Conservation (phyloP, 1,140 invertebrate genomes). For the Musca vetustissima region DNA sequence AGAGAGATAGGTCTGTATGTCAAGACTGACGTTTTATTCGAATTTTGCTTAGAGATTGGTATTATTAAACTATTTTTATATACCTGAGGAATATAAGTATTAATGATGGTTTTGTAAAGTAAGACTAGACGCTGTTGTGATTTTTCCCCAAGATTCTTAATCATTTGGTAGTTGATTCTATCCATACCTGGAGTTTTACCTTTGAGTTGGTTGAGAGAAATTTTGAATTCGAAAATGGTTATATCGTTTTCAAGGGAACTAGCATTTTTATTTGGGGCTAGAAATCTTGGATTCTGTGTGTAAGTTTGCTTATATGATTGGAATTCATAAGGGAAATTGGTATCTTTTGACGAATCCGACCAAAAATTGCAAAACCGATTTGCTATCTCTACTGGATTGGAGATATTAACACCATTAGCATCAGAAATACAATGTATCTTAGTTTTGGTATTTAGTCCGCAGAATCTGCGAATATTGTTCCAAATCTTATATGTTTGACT, state of each 20-base stretch:
- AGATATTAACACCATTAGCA: not conserved
- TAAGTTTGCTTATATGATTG: not conserved
- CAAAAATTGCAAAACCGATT: slow-evolving; percentile 19
- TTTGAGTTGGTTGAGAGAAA: not conserved
- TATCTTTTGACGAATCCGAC: slow-evolving; percentile 9
- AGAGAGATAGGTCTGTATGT: slow-evolving; percentile 31
- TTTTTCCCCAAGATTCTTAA: slow-evolving; percentile 10
- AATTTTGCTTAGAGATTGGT: slow-evolving; percentile 28
- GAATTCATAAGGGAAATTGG: not conserved
- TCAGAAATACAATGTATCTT: slow-evolving; percentile 10
- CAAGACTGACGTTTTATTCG: slow-evolving; percentile 17
- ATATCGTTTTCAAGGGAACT: not conserved
- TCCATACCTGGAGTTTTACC: slow-evolving; percentile 22
- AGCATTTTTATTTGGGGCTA: not conserved
- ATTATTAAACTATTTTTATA: slow-evolving; percentile 29
- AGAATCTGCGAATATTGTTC: slow-evolving; percentile 24
- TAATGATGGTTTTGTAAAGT: slow-evolving; percentile 27
- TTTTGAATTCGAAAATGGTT: slow-evolving; percentile 1
- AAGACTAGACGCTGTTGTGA: slow-evolving; percentile 8
- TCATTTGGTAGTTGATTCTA: slow-evolving; percentile 26
- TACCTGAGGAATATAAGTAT: slow-evolving; percentile 25
- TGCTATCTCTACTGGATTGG: slow-evolving; percentile 10
- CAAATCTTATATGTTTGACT: slow-evolving; percentile 20
- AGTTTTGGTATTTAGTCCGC: slow-evolving; percentile 3
- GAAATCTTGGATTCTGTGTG: not conserved